These are phyloP conservation scores for Caenorhabditis sinica DNA, from an alignment of 2,888 invertebrate genomes.

Conservation along the genomic window DNA sequence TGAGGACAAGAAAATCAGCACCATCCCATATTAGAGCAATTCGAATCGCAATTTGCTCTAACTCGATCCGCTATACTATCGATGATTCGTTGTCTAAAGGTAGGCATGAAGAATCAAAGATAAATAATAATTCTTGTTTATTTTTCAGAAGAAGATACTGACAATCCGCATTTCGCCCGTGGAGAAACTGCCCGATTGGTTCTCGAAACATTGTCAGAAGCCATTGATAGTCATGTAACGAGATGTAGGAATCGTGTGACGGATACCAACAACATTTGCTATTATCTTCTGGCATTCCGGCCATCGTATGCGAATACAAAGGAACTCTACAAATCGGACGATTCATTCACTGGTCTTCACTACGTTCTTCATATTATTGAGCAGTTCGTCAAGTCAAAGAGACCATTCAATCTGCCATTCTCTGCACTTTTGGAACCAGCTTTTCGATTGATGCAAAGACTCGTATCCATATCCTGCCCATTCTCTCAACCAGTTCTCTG, in stretches of 20 bases:
- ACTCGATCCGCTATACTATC: conserved; percentile 62
- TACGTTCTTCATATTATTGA: conserved; percentile 78
- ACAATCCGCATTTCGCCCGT: conserved; percentile 57
- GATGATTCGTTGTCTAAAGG: conserved; percentile 63
- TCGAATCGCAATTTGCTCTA: conserved; percentile 55
- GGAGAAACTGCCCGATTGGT: conserved; percentile 79
- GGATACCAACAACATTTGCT: conserved; percentile 55
- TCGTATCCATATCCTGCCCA: conserved; percentile 66
- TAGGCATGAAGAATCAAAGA: background rate
- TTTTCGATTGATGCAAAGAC: conserved; percentile 77
- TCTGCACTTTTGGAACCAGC: conserved; percentile 80
- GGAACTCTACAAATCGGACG: conserved; percentile 61
- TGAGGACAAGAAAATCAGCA: conserved; percentile 49
- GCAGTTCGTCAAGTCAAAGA: conserved; percentile 65
- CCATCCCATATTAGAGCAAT: conserved; percentile 56
- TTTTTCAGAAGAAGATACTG: conserved; percentile 62
- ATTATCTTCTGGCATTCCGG: conserved; percentile 64
- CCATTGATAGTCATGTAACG: conserved; percentile 33
- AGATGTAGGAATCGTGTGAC: conserved; percentile 30
- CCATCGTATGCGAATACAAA: conserved; percentile 56
- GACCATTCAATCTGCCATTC: conserved; percentile 73
- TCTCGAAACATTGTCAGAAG: conserved; percentile 71
- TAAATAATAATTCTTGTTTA: background rate
- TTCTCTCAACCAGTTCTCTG: conserved; percentile 73
- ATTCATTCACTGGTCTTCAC: conserved; percentile 73